Conservation (phyloP, 2,888 invertebrate species). For the Abrostola tripartita region DNA sequence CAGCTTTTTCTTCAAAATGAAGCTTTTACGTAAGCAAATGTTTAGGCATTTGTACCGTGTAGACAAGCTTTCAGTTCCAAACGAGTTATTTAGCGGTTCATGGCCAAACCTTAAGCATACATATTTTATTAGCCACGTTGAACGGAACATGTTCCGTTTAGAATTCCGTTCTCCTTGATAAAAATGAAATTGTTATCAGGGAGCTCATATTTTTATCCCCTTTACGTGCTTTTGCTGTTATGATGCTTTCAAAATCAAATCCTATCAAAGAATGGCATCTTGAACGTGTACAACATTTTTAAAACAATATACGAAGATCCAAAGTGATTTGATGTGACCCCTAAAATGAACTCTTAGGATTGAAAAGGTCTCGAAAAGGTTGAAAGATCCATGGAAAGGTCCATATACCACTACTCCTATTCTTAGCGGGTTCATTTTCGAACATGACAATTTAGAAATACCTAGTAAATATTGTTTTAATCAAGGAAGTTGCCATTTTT, state of each 20-base stretch:
- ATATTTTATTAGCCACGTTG: slow-evolving; percentile 52
- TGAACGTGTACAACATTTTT: slow-evolving; percentile 10
- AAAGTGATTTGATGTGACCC: slow-evolving; percentile 18
- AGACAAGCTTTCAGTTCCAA: slow-evolving; percentile 20
- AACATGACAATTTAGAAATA: too few species aligned
- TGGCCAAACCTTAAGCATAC: slow-evolving; percentile 38
- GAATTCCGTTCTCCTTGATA: slow-evolving; percentile 32
- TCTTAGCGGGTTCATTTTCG: too few species aligned
- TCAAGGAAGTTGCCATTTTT: too few species aligned
- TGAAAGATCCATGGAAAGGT: too few species aligned
- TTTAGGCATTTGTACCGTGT: slow-evolving; percentile 19
- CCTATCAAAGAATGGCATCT: slow-evolving; percentile 4
- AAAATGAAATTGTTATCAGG: slow-evolving; percentile 47
- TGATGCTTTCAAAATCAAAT: slow-evolving; percentile 34
- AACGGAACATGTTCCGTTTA: slow-evolving; percentile 26
- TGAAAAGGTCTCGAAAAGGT: too few species aligned
- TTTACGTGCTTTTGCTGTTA: slow-evolving; percentile 23
- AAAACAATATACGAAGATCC: slow-evolving; percentile 17
- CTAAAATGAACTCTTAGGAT: not conserved
- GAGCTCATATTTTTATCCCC: slow-evolving; percentile 33
- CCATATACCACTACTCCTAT: too few species aligned
- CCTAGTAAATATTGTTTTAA: too few species aligned
- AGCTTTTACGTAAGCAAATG: slow-evolving; percentile 19
- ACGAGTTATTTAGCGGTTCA: slow-evolving; percentile 43
- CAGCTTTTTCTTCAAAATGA: slow-evolving; percentile 9